Evolutionary conservation across 2,888 invertebrate genomes (phyloP).

Genomic region (Eilema griseolum): DNA sequence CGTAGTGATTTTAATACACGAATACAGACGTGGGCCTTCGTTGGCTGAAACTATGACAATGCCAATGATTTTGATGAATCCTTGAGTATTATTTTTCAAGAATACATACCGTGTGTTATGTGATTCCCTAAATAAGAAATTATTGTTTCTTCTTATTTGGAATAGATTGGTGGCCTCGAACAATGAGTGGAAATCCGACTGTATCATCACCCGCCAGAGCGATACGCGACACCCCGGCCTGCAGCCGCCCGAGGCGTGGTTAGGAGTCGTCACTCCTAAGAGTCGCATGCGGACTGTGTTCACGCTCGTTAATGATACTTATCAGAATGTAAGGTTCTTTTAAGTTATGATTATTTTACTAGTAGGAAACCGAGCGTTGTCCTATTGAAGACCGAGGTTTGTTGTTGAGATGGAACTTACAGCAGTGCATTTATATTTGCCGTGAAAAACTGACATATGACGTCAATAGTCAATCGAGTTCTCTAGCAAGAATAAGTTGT

Average conservation of each 20-base stretch:
- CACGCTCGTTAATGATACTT: conserved; percentile 64
- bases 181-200: conserved; percentile 57
- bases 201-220: conserved; percentile 52
- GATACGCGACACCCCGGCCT: conserved; percentile 58
- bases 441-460: too few relatives aligned
- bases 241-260: conserved; percentile 57
- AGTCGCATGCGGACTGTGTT: conserved; percentile 48
- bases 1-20: too few relatives aligned
- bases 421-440: too few relatives aligned
- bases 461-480: too few relatives aligned
- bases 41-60: too few relatives aligned
- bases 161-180: conserved; percentile 47
- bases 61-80: too few relatives aligned
- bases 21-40: too few relatives aligned
- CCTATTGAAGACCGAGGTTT: not conserved
- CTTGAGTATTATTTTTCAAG: too few relatives aligned
- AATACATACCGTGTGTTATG: not conserved
- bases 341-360: not conserved
- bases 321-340: conserved; percentile 56
- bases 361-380: not conserved
- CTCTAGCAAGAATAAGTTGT: too few relatives aligned
- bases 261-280: conserved; percentile 65
- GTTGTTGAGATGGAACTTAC: not conserved
- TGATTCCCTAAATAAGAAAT: not conserved
- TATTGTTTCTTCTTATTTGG: too few relatives aligned